phyloP scores from a whole-genome alignment of 2,888 invertebrate genomes.

The Lottia gigantea region DNA sequence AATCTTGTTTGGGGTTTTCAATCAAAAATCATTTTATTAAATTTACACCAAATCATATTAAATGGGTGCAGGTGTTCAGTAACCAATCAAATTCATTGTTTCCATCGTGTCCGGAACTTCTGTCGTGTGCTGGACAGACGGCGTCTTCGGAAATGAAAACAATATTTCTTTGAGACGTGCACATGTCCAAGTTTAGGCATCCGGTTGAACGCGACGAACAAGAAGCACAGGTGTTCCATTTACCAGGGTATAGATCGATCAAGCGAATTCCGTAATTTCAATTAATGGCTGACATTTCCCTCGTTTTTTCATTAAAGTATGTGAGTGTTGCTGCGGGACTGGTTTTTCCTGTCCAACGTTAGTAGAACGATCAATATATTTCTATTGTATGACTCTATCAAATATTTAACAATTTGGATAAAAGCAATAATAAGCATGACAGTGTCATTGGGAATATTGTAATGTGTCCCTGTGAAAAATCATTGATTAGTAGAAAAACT shows the following conservation, averaged over 20 bases:
- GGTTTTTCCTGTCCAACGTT: conserved; percentile 2
- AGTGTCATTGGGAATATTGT: not conserved
- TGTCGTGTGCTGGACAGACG: conserved; percentile 23
- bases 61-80: conserved; percentile 22
- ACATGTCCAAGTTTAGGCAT: conserved; percentile 14
- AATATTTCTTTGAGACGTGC: conserved; percentile 21
- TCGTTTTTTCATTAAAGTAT: not conserved
- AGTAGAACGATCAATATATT: not conserved
- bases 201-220: conserved; percentile 10
- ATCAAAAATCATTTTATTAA: not conserved
- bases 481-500: conserved; percentile 4
- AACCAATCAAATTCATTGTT: conserved; percentile 17
- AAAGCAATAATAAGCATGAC: conserved; percentile 8
- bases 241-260: not conserved
- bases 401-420: conserved; percentile 2
- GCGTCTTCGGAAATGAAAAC: conserved; percentile 15
- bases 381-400: conserved; percentile 3
- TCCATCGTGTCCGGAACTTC: conserved; percentile 21
- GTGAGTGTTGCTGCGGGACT: conserved; percentile 7
- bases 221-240: conserved; percentile 17
- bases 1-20: too few species aligned
- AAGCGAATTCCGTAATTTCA: conserved; percentile 1
- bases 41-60: not conserved
- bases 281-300: conserved; percentile 6
- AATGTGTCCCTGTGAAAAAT: not conserved